Evolutionary conservation across 2,113 vertebrate species (phyloP).

Genomic region (Ancistrus triradiatus): DNA sequence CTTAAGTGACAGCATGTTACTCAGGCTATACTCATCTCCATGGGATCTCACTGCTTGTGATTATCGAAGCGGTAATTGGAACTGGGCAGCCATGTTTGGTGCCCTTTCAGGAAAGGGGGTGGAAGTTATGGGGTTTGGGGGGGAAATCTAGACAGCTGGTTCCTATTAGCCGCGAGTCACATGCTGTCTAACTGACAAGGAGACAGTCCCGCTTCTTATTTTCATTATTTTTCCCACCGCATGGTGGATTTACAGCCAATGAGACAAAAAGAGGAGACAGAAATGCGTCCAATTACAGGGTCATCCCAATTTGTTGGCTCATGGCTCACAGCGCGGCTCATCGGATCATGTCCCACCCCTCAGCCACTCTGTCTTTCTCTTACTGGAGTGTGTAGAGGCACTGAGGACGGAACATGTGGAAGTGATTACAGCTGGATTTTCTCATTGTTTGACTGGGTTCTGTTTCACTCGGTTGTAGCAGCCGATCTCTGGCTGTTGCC

Average conservation of each 20-base stretch:
- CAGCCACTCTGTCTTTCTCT: slow-evolving; percentile 15
- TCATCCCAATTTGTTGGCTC: slow-evolving; percentile 66
- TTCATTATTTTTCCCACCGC: not conserved
- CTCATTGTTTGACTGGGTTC: slow-evolving; percentile 63
- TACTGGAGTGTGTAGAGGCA: not conserved
- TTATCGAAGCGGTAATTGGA: slow-evolving; percentile 19
- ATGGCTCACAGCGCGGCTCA: slow-evolving; percentile 45
- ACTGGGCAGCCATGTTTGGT: slow-evolving; percentile 7
- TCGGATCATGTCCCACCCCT: slow-evolving; percentile 38
- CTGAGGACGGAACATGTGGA: slow-evolving; percentile 62
- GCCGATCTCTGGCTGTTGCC: slow-evolving; percentile 23
- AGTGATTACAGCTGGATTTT: slow-evolving; percentile 62
- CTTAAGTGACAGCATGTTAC: no score
- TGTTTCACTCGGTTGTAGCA: slow-evolving; percentile 45
- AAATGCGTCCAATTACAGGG: slow-evolving; percentile 62
- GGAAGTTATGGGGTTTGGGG: slow-evolving; percentile 29
- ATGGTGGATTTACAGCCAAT: slow-evolving; percentile 24
- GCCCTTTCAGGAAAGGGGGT: slow-evolving; percentile 26
- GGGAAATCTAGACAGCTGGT: slow-evolving; percentile 62
- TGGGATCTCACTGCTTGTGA: not conserved
- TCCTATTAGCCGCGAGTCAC: slow-evolving; percentile 63
- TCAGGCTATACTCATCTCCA: slow-evolving; percentile 3
- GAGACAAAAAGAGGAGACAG: slow-evolving; percentile 45
- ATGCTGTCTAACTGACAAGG: slow-evolving; percentile 34
- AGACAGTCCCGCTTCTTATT: slow-evolving; percentile 16